Conservation (phyloP, 2,888 invertebrate species). For the Amphiduros pacificus region DNA sequence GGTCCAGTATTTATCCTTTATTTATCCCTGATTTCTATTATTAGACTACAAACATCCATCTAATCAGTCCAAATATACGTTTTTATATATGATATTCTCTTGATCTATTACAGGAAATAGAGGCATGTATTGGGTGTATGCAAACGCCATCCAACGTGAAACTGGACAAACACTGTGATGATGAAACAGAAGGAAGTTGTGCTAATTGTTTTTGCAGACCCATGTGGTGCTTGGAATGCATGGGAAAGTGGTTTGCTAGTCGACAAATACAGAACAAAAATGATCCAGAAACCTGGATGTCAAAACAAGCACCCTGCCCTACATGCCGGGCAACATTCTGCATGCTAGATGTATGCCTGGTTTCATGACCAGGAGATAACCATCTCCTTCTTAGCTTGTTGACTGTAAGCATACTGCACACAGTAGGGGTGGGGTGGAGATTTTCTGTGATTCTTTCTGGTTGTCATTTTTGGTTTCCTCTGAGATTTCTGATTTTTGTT, state of each 20-base stretch:
- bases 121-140: constrained; percentile 89
- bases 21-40: neutral
- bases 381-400: too few relatives aligned
- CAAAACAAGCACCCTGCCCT: constrained; percentile 83
- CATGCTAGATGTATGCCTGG: constrained; percentile 74
- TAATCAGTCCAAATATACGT: neutral
- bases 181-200: constrained; percentile 60
- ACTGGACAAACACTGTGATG: constrained; percentile 71
- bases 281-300: constrained; percentile 76
- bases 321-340: constrained; percentile 85
- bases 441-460: neutral
- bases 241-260: constrained; percentile 73
- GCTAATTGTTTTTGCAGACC: constrained; percentile 76
- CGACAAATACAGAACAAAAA: constrained; percentile 71
- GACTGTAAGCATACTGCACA: too few relatives aligned
- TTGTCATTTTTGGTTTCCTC: neutral
- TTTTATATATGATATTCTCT: neutral
- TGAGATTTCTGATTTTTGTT: neutral
- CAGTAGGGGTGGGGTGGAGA: too few relatives aligned
- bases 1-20: neutral
- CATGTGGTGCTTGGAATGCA: constrained; percentile 82
- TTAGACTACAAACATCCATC: neutral
- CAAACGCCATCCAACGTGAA: constrained; percentile 77
- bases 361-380: neutral
- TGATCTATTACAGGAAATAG: constrained; percentile 65